These are phyloP conservation scores for Erpobdella octoculata DNA, from an alignment of 2,888 invertebrate genomes.

Conservation along the genomic window DNA sequence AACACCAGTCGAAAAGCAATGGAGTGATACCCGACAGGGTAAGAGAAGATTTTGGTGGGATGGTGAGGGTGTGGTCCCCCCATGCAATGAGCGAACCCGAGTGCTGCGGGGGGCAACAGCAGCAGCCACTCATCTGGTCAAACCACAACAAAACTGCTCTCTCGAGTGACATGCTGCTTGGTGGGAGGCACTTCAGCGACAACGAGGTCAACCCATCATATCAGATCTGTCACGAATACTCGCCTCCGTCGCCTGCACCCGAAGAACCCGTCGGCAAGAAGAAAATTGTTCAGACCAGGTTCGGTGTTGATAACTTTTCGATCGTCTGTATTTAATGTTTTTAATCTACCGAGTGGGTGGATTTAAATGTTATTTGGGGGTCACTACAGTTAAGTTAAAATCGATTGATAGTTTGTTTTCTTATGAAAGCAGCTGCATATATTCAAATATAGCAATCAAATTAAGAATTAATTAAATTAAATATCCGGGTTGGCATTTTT, in stretches of 20 bases:
- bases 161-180: conserved; percentile 6
- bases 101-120: conserved; percentile 38
- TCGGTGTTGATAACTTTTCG: neutral
- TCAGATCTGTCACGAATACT: conserved; percentile 31
- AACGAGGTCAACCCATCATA: conserved; percentile 39
- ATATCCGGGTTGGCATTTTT: neutral
- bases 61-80: conserved; percentile 32
- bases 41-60: conserved; percentile 13
- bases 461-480: neutral
- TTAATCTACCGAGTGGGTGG: too few species aligned
- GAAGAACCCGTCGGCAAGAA: conserved; percentile 38
- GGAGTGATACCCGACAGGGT: conserved; percentile 16
- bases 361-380: too few species aligned
- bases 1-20: conserved; percentile 17
- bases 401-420: too few species aligned
- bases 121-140: conserved; percentile 16
- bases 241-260: conserved; percentile 37
- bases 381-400: too few species aligned
- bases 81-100: conserved; percentile 39
- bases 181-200: conserved; percentile 36
- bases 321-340: too few species aligned
- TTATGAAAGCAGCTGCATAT: too few species aligned
- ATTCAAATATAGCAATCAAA: too few species aligned
- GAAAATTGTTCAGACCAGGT: conserved; percentile 14
- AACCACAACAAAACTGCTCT: conserved; percentile 4